Base-by-base conservation (phyloP, 2,888 invertebrate genomes). In the Vandiemenella viatica region DNA sequence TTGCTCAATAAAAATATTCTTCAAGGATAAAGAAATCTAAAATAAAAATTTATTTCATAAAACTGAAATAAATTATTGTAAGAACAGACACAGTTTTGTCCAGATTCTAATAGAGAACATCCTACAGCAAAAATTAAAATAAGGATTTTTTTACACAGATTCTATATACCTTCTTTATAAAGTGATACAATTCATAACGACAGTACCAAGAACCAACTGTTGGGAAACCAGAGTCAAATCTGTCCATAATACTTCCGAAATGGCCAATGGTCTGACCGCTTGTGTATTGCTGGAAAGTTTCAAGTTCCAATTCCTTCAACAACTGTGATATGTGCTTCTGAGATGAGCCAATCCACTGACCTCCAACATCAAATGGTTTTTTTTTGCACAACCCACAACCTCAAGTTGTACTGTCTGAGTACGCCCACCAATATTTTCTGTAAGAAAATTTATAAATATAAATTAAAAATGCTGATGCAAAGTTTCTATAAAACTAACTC, bases 361-460 rank as follows among this genome's bases (percentile, higher is more conserved):
- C 37, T 18, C 48, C 48, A 5, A 48, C 6, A 19, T 48, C 48
- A 43, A 48, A 44, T 4, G 15, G 17, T 13, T 48, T 40, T 15
- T 20, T 22, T 37, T 18, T 15, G 5, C 10, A 2, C 6, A 18
- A 10, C n/a, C n/a, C 8, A 16, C 18, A 3, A 42, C 41, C 18
- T 22, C 37, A 1, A 44, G 5, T n/a, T 7, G 21, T 5, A 38
- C 38, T 37, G 43, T 21, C 13, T 23, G 26, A 10, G 44, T 44
- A n/a, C 40, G 13, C 3, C 48, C 48, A 43, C 48, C 48, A n/a
- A 37, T 22, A 21, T 40, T 7, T 26, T 44, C 48, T 48, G 38
- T n/a, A 48, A 42, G 16, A 2, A 38, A 38, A 38, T 16, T 15
- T 16, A 16, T 38, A 2, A 8, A 32, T 4, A 32, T 32, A 32